Conservation (phyloP, 2,797 vertebrate species). For the Onychomys leucogaster region DNA sequence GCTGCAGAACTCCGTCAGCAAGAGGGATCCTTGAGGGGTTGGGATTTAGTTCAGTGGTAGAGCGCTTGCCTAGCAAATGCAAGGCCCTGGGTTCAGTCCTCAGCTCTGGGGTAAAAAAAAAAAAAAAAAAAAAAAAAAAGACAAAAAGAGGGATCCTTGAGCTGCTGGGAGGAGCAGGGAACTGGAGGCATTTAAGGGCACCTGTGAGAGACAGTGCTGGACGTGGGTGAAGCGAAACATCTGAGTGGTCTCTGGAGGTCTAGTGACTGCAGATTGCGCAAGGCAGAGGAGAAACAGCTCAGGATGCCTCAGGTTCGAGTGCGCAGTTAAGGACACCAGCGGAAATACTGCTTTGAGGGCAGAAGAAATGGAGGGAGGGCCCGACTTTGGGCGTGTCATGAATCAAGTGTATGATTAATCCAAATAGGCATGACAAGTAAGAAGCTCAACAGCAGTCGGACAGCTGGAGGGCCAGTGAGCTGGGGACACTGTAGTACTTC, state of each 20-base stretch:
- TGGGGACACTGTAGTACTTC: too few relatives aligned
- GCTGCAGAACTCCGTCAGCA: too few relatives aligned
- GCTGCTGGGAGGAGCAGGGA: background rate
- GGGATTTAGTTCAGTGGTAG: too few relatives aligned
- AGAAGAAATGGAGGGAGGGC: background rate
- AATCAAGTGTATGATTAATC: background rate
- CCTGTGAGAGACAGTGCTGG: background rate
- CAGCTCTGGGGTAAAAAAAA: too few relatives aligned
- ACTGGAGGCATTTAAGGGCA: background rate
- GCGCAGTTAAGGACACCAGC: background rate
- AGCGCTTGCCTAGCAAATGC: too few relatives aligned
- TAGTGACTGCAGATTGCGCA: too few relatives aligned
- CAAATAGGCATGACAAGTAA: background rate
- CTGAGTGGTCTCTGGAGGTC: background rate
- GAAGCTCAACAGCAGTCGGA: background rate
- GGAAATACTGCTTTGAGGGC: background rate
- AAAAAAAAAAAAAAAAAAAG: too few relatives aligned
- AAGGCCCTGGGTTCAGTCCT: too few relatives aligned
- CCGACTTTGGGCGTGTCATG: too few relatives aligned
- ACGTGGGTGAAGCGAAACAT: too few relatives aligned
- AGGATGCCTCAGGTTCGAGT: background rate
- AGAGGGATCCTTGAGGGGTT: background rate
- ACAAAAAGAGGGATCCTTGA: background rate
- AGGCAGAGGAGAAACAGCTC: background rate
- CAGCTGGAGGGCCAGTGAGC: too few relatives aligned